Percentiles rank a stretch among this genome's conserved stretches.
phyloP scores from a whole-genome alignment of 2,888 invertebrate species.

The Lasioglossum pauxillum region DNA sequence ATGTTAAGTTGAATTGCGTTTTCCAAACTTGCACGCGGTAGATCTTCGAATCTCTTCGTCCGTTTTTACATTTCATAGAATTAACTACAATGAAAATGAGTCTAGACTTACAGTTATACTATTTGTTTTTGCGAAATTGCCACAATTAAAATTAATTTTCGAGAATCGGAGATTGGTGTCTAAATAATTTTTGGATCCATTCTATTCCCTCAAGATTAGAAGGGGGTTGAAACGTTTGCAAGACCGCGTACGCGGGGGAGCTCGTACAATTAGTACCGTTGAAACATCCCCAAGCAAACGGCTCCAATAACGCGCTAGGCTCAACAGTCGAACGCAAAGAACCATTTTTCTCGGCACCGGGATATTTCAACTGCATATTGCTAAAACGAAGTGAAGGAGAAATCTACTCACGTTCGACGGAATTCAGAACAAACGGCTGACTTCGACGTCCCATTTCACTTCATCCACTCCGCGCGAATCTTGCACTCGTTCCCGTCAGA shows the following conservation, averaged over 20 bases:
- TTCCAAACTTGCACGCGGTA: background rate
- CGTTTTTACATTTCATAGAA: background rate
- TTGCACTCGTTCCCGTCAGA: background rate
- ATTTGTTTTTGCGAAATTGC: background rate
- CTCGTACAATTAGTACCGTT: background rate
- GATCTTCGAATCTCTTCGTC: background rate
- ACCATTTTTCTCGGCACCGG: slow-evolving; percentile 11
- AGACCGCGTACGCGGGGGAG: background rate
- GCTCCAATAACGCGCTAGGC: background rate
- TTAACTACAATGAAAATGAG: background rate
- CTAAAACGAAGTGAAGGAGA: slow-evolving; percentile 7
- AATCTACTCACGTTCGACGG: slow-evolving; percentile 17
- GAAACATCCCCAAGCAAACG: background rate
- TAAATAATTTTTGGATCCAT: no score
- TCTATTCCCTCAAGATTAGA: background rate
- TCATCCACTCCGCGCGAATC: slow-evolving; percentile 6
- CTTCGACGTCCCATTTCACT: slow-evolving; percentile 35
- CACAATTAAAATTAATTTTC: background rate
- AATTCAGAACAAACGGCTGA: slow-evolving; percentile 38
- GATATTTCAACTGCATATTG: slow-evolving; percentile 10
- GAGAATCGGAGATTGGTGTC: background rate
- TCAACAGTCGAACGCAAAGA: slow-evolving; percentile 4
- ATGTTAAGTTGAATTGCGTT: background rate
- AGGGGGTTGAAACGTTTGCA: background rate
- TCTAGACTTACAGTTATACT: no score